Conservation (phyloP, 1,140 invertebrate genomes). For the Brevipalpus yothersi region DNA sequence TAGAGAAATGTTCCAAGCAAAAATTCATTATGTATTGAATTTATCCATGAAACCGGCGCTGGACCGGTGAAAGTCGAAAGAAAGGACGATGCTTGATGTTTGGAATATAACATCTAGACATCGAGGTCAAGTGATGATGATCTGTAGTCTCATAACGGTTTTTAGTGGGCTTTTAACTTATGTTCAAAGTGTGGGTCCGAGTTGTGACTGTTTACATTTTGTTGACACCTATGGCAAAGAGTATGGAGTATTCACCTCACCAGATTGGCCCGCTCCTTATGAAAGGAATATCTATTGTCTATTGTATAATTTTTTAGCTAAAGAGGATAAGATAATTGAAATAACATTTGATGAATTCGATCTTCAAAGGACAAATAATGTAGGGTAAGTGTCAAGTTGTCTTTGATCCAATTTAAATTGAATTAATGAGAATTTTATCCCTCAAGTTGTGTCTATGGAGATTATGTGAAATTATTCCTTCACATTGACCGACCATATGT, state of each 20-base stretch:
- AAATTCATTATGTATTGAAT: too few relatives aligned
- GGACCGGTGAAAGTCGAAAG: too few relatives aligned
- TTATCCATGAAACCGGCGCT: too few relatives aligned
- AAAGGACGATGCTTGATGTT: too few relatives aligned
- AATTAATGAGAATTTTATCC: not conserved
- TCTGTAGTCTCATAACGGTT: too few relatives aligned
- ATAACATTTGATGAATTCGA: constrained; percentile 53
- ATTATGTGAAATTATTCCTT: constrained; percentile 54
- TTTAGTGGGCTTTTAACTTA: too few relatives aligned
- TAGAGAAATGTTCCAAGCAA: too few relatives aligned
- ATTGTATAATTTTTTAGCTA: constrained; percentile 56
- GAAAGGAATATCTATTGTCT: constrained; percentile 47
- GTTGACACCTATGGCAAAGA: constrained; percentile 50
- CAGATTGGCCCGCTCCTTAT: constrained; percentile 50
- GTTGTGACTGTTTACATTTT: constrained; percentile 48
- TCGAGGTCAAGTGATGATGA: too few relatives aligned
- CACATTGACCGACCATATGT: constrained; percentile 36
- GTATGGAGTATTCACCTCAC: constrained; percentile 50
- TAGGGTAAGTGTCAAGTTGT: constrained; percentile 13
- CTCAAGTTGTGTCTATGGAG: constrained; percentile 38
- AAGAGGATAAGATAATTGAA: constrained; percentile 48
- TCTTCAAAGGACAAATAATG: constrained; percentile 22
- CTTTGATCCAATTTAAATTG: not conserved
- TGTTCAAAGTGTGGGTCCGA: not conserved
- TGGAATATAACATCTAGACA: too few relatives aligned